These are phyloP conservation scores for Chelonus insularis DNA, from an alignment of 1,140 invertebrate genomes.

Conservation along the genomic window DNA sequence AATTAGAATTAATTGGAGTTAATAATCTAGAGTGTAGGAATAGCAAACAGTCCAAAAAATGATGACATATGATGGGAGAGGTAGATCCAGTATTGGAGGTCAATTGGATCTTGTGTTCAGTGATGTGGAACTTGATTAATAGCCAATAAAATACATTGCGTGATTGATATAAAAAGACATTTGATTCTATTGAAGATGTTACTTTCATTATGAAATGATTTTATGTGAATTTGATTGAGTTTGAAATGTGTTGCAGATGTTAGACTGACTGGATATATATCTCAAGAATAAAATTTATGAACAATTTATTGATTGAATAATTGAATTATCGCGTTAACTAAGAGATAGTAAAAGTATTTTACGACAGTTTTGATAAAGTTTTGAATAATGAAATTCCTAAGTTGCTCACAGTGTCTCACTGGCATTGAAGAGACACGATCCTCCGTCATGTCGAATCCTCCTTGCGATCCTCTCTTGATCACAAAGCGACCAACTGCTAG, in stretches of 20 bases:
- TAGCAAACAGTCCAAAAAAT: not conserved
- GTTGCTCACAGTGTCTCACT: constrained; percentile 47
- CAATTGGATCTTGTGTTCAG: constrained; percentile 15
- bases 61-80: not conserved
- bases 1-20: not conserved
- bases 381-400: constrained; percentile 49
- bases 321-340: too few species aligned
- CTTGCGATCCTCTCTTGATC: constrained; percentile 41
- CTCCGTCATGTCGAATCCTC: constrained; percentile 39
- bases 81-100: constrained; percentile 16
- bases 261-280: too few species aligned
- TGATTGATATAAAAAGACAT: not conserved
- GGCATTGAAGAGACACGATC: constrained; percentile 21
- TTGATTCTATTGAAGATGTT: too few species aligned
- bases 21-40: not conserved
- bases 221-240: too few species aligned
- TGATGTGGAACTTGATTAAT: constrained; percentile 30
- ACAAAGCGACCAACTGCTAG: constrained; percentile 41
- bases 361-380: constrained; percentile 11
- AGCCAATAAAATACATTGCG: constrained; percentile 15
- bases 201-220: too few species aligned
- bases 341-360: too few species aligned
- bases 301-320: too few species aligned
- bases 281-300: too few species aligned
- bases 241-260: too few species aligned